A percentile compares a stretch with the other conserved stretches of the same genome.
These are phyloP conservation scores for Lanistes nyassanus DNA, from an alignment of 1,140 invertebrate genomes.

Conservation along the genomic window DNA sequence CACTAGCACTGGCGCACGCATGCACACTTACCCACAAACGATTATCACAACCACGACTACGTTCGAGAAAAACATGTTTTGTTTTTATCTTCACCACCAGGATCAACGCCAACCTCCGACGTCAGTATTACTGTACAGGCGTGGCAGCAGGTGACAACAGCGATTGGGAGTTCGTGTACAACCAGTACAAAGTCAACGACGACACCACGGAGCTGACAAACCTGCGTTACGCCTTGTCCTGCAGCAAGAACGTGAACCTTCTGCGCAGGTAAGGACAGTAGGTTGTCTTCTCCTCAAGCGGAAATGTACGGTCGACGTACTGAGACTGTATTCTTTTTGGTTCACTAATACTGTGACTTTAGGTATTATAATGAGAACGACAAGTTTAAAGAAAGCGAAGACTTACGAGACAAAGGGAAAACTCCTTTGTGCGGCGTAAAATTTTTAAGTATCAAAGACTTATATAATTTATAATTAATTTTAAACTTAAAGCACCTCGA, in stretches of 20 bases:
- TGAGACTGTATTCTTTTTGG: no score
- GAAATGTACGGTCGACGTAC: no score
- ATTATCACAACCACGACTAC: neutral
- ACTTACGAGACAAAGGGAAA: no score
- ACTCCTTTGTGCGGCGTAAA: no score
- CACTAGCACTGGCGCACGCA: no score
- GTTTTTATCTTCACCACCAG: slow-evolving; percentile 68
- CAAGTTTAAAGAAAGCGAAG: no score
- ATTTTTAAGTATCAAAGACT: no score
- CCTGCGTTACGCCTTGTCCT: slow-evolving; percentile 81
- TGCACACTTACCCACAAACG: slow-evolving; percentile 6
- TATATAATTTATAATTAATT: no score
- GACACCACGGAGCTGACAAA: slow-evolving; percentile 64
- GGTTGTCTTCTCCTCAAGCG: neutral
- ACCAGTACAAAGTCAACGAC: slow-evolving; percentile 74
- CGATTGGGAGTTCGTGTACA: slow-evolving; percentile 83
- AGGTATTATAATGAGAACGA: no score
- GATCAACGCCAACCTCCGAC: slow-evolving; percentile 80
- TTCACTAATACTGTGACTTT: no score
- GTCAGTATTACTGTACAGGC: slow-evolving; percentile 79
- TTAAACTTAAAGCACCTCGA: no score
- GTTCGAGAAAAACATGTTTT: no score
- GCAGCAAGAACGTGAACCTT: slow-evolving; percentile 65
- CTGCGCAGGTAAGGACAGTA: slow-evolving; percentile 46
- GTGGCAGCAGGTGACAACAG: slow-evolving; percentile 75